Conservation (phyloP, 2,888 invertebrate genomes). For the Sinopyrophorus schimmeli region DNA sequence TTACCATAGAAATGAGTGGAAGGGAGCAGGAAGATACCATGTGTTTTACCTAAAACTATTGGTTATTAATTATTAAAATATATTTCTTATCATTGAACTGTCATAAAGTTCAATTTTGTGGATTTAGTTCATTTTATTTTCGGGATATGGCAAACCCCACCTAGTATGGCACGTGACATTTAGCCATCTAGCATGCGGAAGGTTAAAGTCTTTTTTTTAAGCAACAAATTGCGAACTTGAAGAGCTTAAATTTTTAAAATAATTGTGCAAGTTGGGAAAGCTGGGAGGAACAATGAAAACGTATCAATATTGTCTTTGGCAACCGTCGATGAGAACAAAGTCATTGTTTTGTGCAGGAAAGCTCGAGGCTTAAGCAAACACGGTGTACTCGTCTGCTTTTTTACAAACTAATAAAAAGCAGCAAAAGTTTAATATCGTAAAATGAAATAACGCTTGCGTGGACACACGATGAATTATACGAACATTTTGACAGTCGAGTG, state of each 20-base stretch:
- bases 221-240: too few species aligned
- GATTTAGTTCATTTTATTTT: too few species aligned
- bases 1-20: too few species aligned
- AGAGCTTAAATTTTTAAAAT: slow-evolving; percentile 4
- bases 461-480: slow-evolving; percentile 41
- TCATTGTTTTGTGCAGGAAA: slow-evolving; percentile 28
- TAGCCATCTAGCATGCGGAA: too few species aligned
- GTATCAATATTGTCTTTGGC: slow-evolving; percentile 31
- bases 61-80: too few species aligned
- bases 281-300: slow-evolving; percentile 20
- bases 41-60: too few species aligned
- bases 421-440: slow-evolving; percentile 48
- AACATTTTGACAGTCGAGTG: slow-evolving; percentile 40
- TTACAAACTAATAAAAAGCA: slow-evolving; percentile 44
- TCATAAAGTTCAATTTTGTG: too few species aligned
- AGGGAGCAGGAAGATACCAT: too few species aligned
- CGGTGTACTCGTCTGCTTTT: slow-evolving; percentile 34
- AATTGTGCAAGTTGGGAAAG: slow-evolving; percentile 1
- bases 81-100: too few species aligned
- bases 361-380: slow-evolving; percentile 29
- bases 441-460: slow-evolving; percentile 47
- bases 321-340: slow-evolving; percentile 30
- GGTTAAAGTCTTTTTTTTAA: too few species aligned
- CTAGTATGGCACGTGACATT: too few species aligned
- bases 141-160: too few species aligned